Percentiles rank a stretch among this genome's conserved stretches.
These are phyloP conservation scores for Archips xylosteana DNA, from an alignment of 2,888 invertebrate species.

Conservation along the genomic window DNA sequence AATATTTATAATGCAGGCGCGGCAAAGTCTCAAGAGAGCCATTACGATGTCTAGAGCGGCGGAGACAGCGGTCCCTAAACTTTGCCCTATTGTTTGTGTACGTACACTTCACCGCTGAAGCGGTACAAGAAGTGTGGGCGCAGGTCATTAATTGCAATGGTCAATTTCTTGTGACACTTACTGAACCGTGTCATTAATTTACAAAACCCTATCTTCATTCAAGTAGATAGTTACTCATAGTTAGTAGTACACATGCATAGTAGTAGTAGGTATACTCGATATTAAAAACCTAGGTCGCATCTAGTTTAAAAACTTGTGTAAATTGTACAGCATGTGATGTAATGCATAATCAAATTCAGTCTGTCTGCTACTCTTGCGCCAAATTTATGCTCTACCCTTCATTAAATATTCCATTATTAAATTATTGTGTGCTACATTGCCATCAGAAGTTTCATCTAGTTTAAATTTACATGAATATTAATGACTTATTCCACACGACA, in stretches of 20 bases:
- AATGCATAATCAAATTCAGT: conserved; percentile 65
- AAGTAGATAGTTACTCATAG: not conserved
- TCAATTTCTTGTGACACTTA: not conserved
- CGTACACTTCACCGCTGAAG: not conserved
- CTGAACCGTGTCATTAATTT: not conserved
- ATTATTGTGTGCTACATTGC: conserved; percentile 45
- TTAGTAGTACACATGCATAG: not conserved
- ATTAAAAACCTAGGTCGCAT: not conserved
- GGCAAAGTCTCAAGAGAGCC: conserved; percentile 51
- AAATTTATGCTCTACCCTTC: conserved; percentile 56
- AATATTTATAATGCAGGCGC: conserved; percentile 40
- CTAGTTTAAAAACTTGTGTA: conserved; percentile 36
- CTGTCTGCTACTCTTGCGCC: conserved; percentile 54
- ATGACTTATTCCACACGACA: too few species aligned
- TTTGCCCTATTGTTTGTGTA: conserved; percentile 52
- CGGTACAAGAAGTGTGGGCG: not conserved
- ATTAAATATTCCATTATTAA: conserved; percentile 49
- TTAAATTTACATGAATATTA: conserved; percentile 26
- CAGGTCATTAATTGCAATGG: not conserved
- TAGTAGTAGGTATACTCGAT: not conserved
- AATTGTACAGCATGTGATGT: conserved; percentile 52
- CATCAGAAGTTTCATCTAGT: conserved; percentile 30
- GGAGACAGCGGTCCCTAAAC: conserved; percentile 59
- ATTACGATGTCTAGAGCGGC: conserved; percentile 52
- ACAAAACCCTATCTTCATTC: not conserved